phyloP scores from a whole-genome alignment of 2,888 invertebrate genomes.

The Galerucella calmariensis region DNA sequence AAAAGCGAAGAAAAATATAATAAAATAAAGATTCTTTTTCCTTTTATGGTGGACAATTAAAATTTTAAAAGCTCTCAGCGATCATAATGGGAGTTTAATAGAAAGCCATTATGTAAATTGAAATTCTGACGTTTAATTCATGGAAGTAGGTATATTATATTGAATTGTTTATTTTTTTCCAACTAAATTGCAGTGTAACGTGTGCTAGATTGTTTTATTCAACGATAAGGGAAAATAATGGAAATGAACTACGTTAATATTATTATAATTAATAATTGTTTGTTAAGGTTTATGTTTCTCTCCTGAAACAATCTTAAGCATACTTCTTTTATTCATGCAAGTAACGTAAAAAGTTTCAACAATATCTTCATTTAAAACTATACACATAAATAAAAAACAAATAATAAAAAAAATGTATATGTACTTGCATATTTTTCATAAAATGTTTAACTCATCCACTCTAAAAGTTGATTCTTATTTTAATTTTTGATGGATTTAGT shows the following conservation, averaged over 20 bases:
- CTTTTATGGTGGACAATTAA: not conserved
- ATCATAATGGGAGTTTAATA: conserved; percentile 3
- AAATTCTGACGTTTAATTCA: conserved; percentile 8
- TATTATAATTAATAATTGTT: not conserved
- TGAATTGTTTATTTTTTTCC: conserved; percentile 11
- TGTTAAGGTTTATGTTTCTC: not conserved
- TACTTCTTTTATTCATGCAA: not conserved
- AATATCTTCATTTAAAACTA: too few species aligned
- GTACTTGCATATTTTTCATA: too few species aligned
- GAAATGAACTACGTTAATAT: not conserved
- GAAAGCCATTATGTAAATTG: conserved; percentile 11
- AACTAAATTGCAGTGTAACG: conserved; percentile 14
- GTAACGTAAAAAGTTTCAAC: not conserved
- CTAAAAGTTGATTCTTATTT: too few species aligned
- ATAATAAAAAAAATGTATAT: too few species aligned
- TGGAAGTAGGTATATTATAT: not conserved
- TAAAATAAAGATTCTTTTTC: not conserved
- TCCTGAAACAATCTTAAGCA: not conserved
- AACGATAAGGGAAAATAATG: not conserved
- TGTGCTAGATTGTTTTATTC: not conserved
- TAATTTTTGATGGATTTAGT: too few species aligned
- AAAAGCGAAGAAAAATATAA: too few species aligned
- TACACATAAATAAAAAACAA: too few species aligned
- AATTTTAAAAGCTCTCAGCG: conserved; percentile 1
- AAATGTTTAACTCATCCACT: too few species aligned